Evolutionary conservation across 2,113 vertebrate genomes (phyloP).

Genomic region (Coturnix japonica): DNA sequence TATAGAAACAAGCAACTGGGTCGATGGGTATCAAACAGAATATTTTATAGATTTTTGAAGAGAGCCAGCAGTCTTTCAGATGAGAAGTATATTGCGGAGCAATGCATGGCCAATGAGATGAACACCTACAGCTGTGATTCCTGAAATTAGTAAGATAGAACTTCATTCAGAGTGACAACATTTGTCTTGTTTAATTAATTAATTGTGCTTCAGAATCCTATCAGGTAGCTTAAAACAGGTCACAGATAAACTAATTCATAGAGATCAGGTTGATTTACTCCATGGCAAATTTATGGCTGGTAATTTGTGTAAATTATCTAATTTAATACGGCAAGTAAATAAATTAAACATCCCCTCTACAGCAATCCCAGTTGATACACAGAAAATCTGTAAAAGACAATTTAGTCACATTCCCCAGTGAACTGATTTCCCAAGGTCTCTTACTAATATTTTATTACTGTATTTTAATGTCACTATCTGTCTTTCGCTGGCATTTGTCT

Average conservation of each 20-base stretch:
- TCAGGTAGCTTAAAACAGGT: constrained; percentile 60
- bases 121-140: constrained; percentile 25
- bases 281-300: constrained; percentile 45
- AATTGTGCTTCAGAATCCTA: constrained; percentile 44
- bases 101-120: background rate
- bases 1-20: constrained; percentile 62
- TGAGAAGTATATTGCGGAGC: background rate
- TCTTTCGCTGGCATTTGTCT: background rate
- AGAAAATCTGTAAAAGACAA: constrained; percentile 41
- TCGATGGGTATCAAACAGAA: constrained; percentile 9
- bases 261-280: constrained; percentile 47
- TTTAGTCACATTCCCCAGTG: constrained; percentile 37
- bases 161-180: constrained; percentile 22
- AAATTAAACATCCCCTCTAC: constrained; percentile 57
- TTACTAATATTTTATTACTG: background rate
- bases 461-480: background rate
- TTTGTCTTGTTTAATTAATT: constrained; percentile 66
- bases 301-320: constrained; percentile 63
- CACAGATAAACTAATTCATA: constrained; percentile 55
- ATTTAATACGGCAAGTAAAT: constrained; percentile 63
- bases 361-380: constrained; percentile 17
- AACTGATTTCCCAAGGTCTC: constrained; percentile 31
- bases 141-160: background rate
- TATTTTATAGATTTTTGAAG: constrained; percentile 27
- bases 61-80: constrained; percentile 12